Evolutionary conservation across 2,888 invertebrate species (phyloP), one percentile per base, ranked within the genome.

Genomic region (Perdita meconis): DNA sequence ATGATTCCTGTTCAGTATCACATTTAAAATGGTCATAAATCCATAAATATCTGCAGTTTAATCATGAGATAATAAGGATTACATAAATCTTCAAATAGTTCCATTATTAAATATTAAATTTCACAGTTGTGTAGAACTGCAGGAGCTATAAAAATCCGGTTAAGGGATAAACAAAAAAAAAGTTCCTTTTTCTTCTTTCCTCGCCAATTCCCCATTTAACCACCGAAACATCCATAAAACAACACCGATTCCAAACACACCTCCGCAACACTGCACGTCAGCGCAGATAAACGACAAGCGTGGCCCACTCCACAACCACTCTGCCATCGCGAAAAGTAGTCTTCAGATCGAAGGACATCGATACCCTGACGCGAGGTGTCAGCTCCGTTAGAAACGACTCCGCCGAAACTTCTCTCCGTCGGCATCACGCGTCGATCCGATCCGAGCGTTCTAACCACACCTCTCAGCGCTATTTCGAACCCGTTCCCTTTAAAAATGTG

Each of bases 331-430:
- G 30, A 30, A 12, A 64, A 70, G 55, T 40, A 36, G 50, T 47
- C 44, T 57, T 2, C 42, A 26, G 60, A 56, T 71, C 56, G 42
- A 16, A 36, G 22, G 61, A 30, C 51, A 71, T 65, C 70, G 82
- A 82, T 73, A 82, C 67, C 72, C 13, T 57, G 77, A 80, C 74
- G 59, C 24, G 38, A 55, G 50, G 36, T 65, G 83, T 78, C 81
- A 75, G 40, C 51, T 47, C 55, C n/a, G 78, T 61, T 70, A 73
- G 75, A 71, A 74, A 61, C 61, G 71, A 59, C 70, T 66, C 64
- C 59, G 36, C 40, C 36, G 44, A 65, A 76, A 70, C 47, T 80
- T 81, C 59, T 65, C 56, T 60, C 53, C 59, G 34, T 51, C 73
- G 53, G 26, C 53, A 47, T 30, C 73, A 59, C 72, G 59, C 19